phyloP scores from a whole-genome alignment of 2,797 vertebrate genomes.

The Pyrocephalus nanus region DNA sequence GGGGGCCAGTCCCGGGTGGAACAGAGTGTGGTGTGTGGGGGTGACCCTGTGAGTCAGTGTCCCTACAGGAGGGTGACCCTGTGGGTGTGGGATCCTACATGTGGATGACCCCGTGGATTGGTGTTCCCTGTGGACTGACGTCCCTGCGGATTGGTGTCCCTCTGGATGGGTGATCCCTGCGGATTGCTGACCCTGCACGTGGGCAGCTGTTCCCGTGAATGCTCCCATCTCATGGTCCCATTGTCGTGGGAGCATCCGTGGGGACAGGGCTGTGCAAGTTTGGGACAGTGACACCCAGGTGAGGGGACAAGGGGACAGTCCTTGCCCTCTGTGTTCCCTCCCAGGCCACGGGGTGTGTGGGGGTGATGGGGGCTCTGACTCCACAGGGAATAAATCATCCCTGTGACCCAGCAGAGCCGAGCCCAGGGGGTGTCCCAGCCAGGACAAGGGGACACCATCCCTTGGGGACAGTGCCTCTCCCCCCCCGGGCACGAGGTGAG shows the following conservation, averaged over 20 bases:
- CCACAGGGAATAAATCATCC: neutral
- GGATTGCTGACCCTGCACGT: rapidly evolving
- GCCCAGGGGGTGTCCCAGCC: neutral
- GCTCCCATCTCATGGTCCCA: rapidly evolving
- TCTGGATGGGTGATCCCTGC: neutral
- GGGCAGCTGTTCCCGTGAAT: rapidly evolving
- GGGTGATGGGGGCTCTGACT: neutral
- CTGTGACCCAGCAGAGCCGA: rapidly evolving
- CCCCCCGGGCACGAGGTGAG: neutral
- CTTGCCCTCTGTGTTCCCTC: neutral
- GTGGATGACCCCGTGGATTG: neutral
- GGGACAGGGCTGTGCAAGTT: neutral
- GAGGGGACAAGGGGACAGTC: neutral
- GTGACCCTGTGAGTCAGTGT: neutral
- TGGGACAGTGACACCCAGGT: neutral
- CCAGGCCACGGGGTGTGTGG: rapidly evolving
- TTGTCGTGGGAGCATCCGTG: neutral
- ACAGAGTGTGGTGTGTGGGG: rapidly evolving
- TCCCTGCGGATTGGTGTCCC: neutral
- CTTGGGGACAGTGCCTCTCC: rapidly evolving
- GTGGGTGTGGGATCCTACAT: too few species aligned
- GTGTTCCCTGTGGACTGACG: neutral
- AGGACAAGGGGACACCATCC: neutral
- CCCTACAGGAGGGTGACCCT: too few species aligned
- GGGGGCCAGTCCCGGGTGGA: rapidly evolving